These are phyloP conservation scores for crab-eating macaque (Macaca fascicularis) DNA, from an alignment of 2,113 vertebrate species.

Conservation along the genomic window T2T-MFA8v1.1 NC_088375.1:5361001-5361500, in stretches of 20 bases:
- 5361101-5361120: background rate
- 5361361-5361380: background rate
- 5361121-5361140: conserved; percentile 3
- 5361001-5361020: conserved; percentile 1
- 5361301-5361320: background rate
- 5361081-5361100: conserved; percentile 1
- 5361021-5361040: background rate
- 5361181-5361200: background rate
- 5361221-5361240: background rate
- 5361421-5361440: background rate
- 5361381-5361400: background rate
- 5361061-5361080: background rate
- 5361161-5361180: conserved; percentile 40
- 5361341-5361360: background rate
- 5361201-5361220: background rate
- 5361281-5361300: background rate
- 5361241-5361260: background rate
- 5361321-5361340: background rate
- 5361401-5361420: background rate
- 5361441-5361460: background rate
- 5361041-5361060: conserved; percentile 9
- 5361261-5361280: background rate
- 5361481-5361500: background rate
- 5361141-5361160: background rate
- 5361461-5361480: background rate